Base-by-base conservation (phyloP, 2,113 vertebrate genomes). In the Amblyornis subalaris region DNA sequence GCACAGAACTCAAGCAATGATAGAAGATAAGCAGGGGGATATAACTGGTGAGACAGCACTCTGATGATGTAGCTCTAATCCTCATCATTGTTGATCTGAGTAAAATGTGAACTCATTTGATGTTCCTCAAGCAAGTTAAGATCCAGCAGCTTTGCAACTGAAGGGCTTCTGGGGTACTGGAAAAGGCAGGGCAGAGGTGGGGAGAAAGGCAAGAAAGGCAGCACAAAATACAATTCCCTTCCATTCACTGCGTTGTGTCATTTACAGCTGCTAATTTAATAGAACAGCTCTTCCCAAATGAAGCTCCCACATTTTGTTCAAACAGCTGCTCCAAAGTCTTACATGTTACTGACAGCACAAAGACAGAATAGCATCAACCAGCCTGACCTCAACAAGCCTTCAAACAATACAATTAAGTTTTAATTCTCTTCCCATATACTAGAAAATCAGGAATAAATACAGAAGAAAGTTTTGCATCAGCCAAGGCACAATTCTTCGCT, bases 1-100 rank as follows among this genome's bases (percentile, higher is more conserved):
- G 78, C 45, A 91, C 67, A 88, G 73, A 92, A 93, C 83, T 74
- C 86, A 74, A 93, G 53, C 57, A 93, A 57, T 26, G 86, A 92
- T 80, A 64, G 38, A 38, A 83, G 48, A 74, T 17, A 48, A 4
- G 15, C 60, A 74, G 40, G 21, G 53, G 13, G 45, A 29, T 64
- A 10, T 69, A 70, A 79, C 23, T 45, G 51, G 55, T 6, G 6
- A 77, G 67, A 80, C 6, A 53, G 54, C 31, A 72, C 24, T 75
- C 35, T 50, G 62, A 48, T 45, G 17, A 7, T 48, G 60, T 31
- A 86, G 31, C 29, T 65, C 35, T 65, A 70, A 82, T 38, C 57
- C 20, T 55, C 14, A 28, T 17, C 31, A 48, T 9, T 75, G 44
- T 35, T 81, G 22, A 73, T 64, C 14, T 77, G 44, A 86, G 62